These are phyloP conservation scores for Cyanoramphus novaezelandiae DNA, from an alignment of 2,113 vertebrate species.

Conservation along the genomic window DNA sequence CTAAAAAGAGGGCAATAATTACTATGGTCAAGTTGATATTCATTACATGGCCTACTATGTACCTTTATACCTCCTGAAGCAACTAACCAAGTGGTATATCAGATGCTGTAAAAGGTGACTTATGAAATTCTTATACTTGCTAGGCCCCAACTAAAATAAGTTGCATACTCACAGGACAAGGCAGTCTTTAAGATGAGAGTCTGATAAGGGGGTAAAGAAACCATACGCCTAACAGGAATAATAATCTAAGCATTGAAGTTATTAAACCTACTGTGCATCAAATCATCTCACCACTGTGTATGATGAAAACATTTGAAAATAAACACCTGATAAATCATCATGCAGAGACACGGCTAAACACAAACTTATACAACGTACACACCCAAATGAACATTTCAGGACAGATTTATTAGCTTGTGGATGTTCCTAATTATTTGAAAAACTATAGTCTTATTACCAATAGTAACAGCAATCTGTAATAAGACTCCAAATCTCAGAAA, in stretches of 20 bases:
- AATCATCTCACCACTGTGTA: conserved; percentile 59
- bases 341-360: conserved; percentile 32
- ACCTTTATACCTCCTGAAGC: background rate
- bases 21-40: background rate
- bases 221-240: conserved; percentile 13
- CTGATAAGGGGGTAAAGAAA: conserved; percentile 66
- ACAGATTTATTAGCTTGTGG: conserved; percentile 76
- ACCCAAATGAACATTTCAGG: conserved; percentile 66
- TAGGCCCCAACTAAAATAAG: conserved; percentile 14
- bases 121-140: background rate
- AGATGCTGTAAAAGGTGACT: background rate
- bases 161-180: background rate
- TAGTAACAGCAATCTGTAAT: conserved; percentile 41
- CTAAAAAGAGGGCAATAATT: background rate
- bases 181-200: conserved; percentile 48
- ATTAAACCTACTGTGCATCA: conserved; percentile 59
- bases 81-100: background rate
- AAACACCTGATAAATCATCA: conserved; percentile 72
- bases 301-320: conserved; percentile 36
- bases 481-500: conserved; percentile 23
- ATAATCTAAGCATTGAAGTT: conserved; percentile 28
- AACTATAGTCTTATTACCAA: conserved; percentile 46
- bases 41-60: background rate
- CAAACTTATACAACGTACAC: conserved; percentile 50
- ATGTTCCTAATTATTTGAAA: conserved; percentile 74